Conservation (phyloP, 2,797 vertebrate species). For the Dallia pectoralis region DNA sequence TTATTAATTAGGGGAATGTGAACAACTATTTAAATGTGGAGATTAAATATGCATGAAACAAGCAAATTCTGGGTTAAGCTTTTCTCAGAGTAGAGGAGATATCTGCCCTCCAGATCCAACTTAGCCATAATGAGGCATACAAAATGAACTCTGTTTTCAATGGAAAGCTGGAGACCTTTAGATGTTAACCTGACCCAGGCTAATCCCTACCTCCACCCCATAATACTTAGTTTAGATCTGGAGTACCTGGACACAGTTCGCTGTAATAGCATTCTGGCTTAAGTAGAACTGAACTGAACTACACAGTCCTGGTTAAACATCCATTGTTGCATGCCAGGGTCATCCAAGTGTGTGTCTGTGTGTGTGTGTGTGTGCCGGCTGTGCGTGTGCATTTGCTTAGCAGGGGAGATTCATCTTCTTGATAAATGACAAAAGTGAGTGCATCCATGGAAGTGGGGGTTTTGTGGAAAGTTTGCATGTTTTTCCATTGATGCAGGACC, state of each 20-base stretch:
- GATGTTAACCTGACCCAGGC: conserved; percentile 20
- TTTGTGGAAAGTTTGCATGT: conserved; percentile 21
- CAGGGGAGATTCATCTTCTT: conserved; percentile 5
- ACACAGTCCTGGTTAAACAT: conserved; percentile 3
- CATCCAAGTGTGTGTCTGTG: neutral
- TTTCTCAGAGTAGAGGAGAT: conserved; percentile 41
- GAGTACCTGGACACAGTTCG: neutral
- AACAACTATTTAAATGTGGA: neutral
- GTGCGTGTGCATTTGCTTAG: neutral
- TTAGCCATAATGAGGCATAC: conserved; percentile 36
- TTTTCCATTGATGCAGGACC: conserved; percentile 53
- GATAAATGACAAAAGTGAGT: conserved; percentile 19
- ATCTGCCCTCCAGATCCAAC: conserved; percentile 42
- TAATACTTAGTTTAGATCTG: neutral
- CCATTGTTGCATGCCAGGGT: neutral
- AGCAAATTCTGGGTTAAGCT: too few species aligned
- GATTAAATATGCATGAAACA: conserved; percentile 46
- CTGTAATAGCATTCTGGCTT: neutral
- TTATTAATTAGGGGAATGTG: neutral
- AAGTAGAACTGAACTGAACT: neutral
- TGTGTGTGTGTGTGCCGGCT: neutral
- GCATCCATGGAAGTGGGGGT: neutral
- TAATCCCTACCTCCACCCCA: neutral
- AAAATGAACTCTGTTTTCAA: conserved; percentile 49
- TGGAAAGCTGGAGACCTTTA: conserved; percentile 20